A percentile compares a stretch with the other conserved stretches of the same genome.
Evolutionary conservation across 2,888 invertebrate genomes (phyloP).

Genomic region (Aromia moschata): DNA sequence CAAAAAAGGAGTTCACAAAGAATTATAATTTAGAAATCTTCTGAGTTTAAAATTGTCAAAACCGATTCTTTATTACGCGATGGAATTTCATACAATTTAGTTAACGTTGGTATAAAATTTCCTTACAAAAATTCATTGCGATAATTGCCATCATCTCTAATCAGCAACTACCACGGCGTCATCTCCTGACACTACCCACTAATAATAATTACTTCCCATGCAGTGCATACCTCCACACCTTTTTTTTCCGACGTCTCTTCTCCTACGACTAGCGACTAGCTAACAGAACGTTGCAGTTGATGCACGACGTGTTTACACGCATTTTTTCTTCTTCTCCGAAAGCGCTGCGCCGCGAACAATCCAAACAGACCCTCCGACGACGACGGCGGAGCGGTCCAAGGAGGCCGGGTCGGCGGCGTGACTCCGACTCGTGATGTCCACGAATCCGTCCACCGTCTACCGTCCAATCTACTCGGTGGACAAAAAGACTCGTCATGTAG

Average conservation of each 20-base stretch:
- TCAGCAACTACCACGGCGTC: too few relatives aligned
- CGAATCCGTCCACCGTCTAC: conserved; percentile 48
- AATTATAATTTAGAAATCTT: too few relatives aligned
- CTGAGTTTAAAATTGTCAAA: too few relatives aligned
- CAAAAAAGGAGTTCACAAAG: too few relatives aligned
- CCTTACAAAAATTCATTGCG: too few relatives aligned
- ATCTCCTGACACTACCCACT: background rate
- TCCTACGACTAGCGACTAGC: background rate
- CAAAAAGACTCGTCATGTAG: too few relatives aligned
- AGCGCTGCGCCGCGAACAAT: conserved; percentile 30
- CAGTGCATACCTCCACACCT: background rate
- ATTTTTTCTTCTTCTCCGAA: conserved; percentile 11
- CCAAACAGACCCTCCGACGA: conserved; percentile 38
- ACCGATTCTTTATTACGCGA: too few relatives aligned
- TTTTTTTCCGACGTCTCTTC: background rate
- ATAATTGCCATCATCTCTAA: too few relatives aligned
- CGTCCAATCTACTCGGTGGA: too few relatives aligned
- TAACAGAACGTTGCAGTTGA: background rate
- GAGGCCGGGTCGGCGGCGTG: conserved; percentile 52
- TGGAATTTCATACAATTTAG: too few relatives aligned
- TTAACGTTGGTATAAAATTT: too few relatives aligned
- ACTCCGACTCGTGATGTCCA: conserved; percentile 52
- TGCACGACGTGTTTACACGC: conserved; percentile 2
- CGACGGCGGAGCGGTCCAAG: conserved; percentile 49
- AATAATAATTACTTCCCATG: background rate